Conservation (phyloP, 1,140 invertebrate species). For the Listronotus bonariensis region DNA sequence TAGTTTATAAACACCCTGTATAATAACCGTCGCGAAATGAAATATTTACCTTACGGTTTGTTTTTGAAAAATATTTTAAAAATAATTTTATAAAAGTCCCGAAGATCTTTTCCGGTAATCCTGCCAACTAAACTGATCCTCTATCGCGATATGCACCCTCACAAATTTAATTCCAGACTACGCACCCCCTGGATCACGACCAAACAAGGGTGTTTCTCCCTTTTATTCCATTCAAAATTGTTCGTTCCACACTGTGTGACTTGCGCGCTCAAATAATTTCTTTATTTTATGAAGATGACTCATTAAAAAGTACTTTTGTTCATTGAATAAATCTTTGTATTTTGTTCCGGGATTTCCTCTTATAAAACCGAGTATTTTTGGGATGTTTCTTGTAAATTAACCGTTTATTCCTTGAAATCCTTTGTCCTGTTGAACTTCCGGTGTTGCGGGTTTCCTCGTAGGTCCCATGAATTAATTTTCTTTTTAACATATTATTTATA, state of each 20-base stretch:
- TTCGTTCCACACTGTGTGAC: slow-evolving; percentile 13
- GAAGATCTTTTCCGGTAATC: neutral
- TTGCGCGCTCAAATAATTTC: slow-evolving; percentile 13
- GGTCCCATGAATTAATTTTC: too few species aligned
- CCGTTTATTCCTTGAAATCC: too few species aligned
- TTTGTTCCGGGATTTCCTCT: too few species aligned
- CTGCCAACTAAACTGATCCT: slow-evolving; percentile 3
- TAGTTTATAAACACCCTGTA: slow-evolving; percentile 2
- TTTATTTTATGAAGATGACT: too few species aligned
- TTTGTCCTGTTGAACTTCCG: too few species aligned
- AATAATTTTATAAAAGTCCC: neutral
- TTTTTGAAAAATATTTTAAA: neutral
- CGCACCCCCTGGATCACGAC: slow-evolving; percentile 39
- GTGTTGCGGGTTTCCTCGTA: too few species aligned
- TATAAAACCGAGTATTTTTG: too few species aligned
- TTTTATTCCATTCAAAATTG: slow-evolving; percentile 39
- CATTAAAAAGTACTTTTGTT: too few species aligned
- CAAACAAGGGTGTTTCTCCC: slow-evolving; percentile 41
- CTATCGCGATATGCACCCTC: slow-evolving; percentile 19
- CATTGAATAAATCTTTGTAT: too few species aligned
- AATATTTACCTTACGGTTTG: too few species aligned
- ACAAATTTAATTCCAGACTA: slow-evolving; percentile 31
- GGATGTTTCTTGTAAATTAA: neutral
- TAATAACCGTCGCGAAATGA: neutral
- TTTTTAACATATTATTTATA: too few species aligned